phyloP scores from a whole-genome alignment of 2,797 vertebrate genomes.

The Emydoidea blandingii region DNA sequence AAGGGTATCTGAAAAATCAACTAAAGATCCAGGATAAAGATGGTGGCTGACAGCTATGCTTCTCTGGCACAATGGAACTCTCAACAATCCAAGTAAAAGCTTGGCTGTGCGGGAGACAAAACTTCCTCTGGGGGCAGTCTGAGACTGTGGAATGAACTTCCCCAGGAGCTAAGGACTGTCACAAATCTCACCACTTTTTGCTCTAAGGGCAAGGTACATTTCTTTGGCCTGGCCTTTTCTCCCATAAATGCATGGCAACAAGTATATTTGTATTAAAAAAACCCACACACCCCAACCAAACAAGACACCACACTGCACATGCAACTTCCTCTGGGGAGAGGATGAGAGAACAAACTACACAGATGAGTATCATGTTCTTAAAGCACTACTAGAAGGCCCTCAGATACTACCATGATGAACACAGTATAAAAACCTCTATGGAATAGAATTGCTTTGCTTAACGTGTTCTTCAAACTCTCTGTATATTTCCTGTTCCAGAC shows the following conservation, averaged over 20 bases:
- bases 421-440: not conserved
- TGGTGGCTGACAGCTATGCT: not conserved
- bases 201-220: not conserved
- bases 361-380: not conserved
- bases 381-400: not conserved
- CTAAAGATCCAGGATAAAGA: not conserved
- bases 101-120: not conserved
- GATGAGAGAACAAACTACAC: not conserved
- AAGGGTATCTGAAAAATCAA: not conserved
- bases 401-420: not conserved
- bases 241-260: not conserved
- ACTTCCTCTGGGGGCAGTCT: not conserved
- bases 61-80: not conserved
- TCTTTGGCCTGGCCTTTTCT: not conserved
- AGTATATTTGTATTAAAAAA: not conserved
- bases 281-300: not conserved
- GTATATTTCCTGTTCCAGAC: not conserved
- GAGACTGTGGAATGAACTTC: not conserved
- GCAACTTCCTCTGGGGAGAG: not conserved
- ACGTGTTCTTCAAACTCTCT: not conserved
- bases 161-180: not conserved
- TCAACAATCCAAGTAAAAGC: not conserved
- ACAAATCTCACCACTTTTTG: not conserved
- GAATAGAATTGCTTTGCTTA: not conserved
- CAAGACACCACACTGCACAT: not conserved